Evolutionary conservation across 1,140 invertebrate species (phyloP), one percentile per base, ranked within the genome.

Genomic region (honey bee (Apis mellifera)): DNA sequence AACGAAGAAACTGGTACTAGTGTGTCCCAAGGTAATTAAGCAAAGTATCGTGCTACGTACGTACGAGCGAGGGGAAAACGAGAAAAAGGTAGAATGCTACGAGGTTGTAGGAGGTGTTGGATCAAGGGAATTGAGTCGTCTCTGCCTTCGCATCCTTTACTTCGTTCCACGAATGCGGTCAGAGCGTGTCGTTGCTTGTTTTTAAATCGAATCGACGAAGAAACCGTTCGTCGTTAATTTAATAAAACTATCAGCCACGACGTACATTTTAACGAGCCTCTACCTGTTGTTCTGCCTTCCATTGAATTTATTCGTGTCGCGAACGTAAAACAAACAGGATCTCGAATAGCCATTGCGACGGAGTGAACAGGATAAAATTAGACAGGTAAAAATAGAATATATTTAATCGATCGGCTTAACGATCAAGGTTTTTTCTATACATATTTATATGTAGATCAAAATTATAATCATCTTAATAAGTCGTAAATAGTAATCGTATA

Each of bases 201-300:
- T 65, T 48, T 32, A 65, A 73, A 73, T 73, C 55, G 71, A 59
- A 68, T 19, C 50, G 32, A 48, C 21, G 75, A 42, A 55, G 52
- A 59, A 50, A 59, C 17, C 42, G n/a, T 78, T 78, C 52, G 11
- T 42, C 12, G 42, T 7, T 78, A 55, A 78, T 78, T 59, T 60
- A 59, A 59, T 59, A 59, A 60, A 78, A 78, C 54, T 19, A 50
- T 69, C 32, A 23, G 52, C 21, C n/a, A 26, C n/a, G 54, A 8
- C 42, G 54, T 55, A 68, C 75, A 57, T 78, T 69, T 78, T 78
- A 69, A 77, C 75, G 75, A 57, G 65, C 15, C 42, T 26, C 76
- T 78, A 78, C 76, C 76, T 78, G 76, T 78, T 78, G 76, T 70
- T 48, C n/a, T 17, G 7, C 17, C 26, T 48, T 69, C 26, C 50